Percentiles rank a stretch among this genome's conserved stretches.
These are phyloP conservation scores for Palloptera scutellata DNA, from an alignment of 2,888 invertebrate genomes.

Conservation along the genomic window DNA sequence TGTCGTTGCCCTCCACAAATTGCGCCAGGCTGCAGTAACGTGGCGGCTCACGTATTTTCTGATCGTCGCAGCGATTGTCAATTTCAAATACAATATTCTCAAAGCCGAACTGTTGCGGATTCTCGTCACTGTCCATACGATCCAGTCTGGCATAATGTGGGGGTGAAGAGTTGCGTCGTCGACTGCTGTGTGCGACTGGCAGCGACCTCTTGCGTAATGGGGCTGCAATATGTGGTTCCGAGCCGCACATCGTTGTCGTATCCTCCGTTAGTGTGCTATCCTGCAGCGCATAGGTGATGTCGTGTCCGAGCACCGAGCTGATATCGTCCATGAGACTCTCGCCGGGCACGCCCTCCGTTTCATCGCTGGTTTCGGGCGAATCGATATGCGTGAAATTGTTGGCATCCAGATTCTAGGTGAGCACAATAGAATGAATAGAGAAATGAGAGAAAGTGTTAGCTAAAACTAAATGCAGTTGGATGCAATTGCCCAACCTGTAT, in stretches of 20 bases:
- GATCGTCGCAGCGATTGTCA: constrained; percentile 65
- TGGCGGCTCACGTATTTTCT: constrained; percentile 67
- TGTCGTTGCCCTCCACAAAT: constrained; percentile 72
- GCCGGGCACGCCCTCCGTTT: constrained; percentile 77
- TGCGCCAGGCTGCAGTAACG: constrained; percentile 79
- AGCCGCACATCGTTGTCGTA: constrained; percentile 71
- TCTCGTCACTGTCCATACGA: constrained; percentile 64
- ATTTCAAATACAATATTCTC: constrained; percentile 76
- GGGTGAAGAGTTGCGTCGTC: constrained; percentile 67
- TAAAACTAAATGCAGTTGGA: neutral
- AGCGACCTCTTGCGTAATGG: constrained; percentile 42
- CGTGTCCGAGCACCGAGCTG: constrained; percentile 77
- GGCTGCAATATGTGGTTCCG: constrained; percentile 52
- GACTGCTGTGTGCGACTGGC: constrained; percentile 23
- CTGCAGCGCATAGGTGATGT: constrained; percentile 72
- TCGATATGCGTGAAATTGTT: constrained; percentile 79
- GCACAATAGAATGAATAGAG: constrained; percentile 36
- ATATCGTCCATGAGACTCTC: constrained; percentile 83
- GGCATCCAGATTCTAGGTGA: constrained; percentile 63
- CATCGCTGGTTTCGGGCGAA: constrained; percentile 82
- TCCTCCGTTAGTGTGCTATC: constrained; percentile 77
- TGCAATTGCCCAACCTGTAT: constrained; percentile 52
- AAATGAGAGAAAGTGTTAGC: neutral
- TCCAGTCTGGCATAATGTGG: constrained; percentile 63
- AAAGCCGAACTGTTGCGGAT: constrained; percentile 71